These are phyloP conservation scores for Nibea coibor DNA, from an alignment of 2,113 vertebrate genomes.

Conservation along the genomic window DNA sequence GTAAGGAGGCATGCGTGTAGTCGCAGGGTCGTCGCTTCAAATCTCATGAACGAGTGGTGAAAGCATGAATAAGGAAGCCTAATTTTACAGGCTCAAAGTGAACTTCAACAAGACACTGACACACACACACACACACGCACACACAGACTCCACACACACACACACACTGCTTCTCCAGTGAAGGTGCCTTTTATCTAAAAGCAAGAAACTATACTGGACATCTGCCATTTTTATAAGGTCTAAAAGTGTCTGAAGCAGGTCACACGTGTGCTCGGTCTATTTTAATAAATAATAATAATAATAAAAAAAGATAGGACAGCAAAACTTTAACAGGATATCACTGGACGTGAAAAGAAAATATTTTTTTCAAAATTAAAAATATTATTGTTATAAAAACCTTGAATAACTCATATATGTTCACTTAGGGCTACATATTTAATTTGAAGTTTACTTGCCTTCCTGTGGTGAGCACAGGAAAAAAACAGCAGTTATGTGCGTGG, in stretches of 20 bases:
- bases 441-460: not conserved
- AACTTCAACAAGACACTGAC: constrained; percentile 29
- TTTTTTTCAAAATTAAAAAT: not conserved
- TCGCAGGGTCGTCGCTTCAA: constrained; percentile 47
- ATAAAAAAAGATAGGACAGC: not conserved
- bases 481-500: not conserved
- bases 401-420: not conserved
- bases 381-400: not conserved
- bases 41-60: constrained; percentile 35
- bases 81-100: constrained; percentile 22
- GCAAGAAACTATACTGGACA: not conserved
- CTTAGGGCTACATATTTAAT: not conserved
- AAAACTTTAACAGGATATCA: not conserved
- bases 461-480: not conserved
- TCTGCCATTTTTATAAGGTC: not conserved
- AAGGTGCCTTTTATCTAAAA: constrained; percentile 36
- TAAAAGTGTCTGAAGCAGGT: not conserved
- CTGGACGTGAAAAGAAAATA: not conserved
- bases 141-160: constrained; percentile 2
- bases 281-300: not conserved
- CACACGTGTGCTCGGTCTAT: not conserved
- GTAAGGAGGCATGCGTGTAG: constrained; percentile 19
- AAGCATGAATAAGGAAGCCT: constrained; percentile 21
- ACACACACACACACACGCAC: not conserved
- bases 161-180: not conserved